Percentiles rank a stretch among this genome's conserved stretches.
Evolutionary conservation across 2,888 invertebrate genomes (phyloP).

Genomic region (Miltochrista miniata): DNA sequence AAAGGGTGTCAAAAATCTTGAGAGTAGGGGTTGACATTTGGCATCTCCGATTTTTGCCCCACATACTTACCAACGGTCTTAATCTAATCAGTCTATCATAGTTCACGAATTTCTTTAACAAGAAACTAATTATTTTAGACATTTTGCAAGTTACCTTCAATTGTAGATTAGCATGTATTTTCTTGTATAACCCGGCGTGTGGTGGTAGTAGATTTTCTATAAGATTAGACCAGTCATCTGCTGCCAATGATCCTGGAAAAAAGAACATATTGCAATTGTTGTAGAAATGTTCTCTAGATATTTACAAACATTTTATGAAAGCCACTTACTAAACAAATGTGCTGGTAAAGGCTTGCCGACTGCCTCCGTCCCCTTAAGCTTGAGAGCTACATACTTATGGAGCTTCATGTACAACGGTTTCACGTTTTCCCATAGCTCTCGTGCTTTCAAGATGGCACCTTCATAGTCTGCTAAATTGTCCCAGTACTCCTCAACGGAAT

Average conservation of each 20-base stretch:
- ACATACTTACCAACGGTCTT: too few relatives aligned
- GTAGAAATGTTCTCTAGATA: too few relatives aligned
- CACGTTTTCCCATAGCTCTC: conserved; percentile 81
- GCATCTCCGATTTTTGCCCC: too few relatives aligned
- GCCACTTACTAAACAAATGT: conserved; percentile 77
- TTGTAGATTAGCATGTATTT: conserved; percentile 73
- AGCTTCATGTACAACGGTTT: conserved; percentile 81
- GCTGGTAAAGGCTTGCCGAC: conserved; percentile 75
- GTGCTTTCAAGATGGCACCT: conserved; percentile 74
- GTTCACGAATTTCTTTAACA: too few relatives aligned
- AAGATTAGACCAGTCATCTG: conserved; percentile 84
- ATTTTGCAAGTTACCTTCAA: too few relatives aligned
- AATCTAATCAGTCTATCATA: too few relatives aligned
- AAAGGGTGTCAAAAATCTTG: conserved; percentile 75
- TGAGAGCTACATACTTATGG: conserved; percentile 77
- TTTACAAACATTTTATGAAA: too few relatives aligned
- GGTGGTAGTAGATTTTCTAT: conserved; percentile 82
- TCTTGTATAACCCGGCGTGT: conserved; percentile 74
- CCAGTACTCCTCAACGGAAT: conserved; percentile 81
- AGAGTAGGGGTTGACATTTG: too few relatives aligned
- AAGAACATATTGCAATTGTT: too few relatives aligned
- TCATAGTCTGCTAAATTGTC: conserved; percentile 79
- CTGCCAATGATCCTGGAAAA: conserved; percentile 77
- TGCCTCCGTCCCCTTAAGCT: conserved; percentile 74
- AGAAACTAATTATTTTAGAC: too few relatives aligned